These are phyloP conservation scores for Sycophila sp. DNA, from an alignment of 1,140 invertebrate genomes.

Conservation along the genomic window DNA sequence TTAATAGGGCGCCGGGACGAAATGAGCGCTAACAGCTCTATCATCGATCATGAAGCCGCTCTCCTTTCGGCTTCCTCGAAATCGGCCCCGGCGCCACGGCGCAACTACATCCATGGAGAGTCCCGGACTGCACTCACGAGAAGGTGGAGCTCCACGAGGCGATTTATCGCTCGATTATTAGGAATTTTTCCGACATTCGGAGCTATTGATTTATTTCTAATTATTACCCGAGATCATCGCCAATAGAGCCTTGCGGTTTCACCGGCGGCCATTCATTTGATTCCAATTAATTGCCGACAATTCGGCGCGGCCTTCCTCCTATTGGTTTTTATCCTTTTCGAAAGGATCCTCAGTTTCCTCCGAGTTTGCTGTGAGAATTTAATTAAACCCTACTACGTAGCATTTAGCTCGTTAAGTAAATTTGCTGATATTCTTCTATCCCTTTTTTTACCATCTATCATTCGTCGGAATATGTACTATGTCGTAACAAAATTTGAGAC, in stretches of 20 bases:
- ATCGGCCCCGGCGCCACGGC: not conserved
- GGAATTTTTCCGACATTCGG: constrained; percentile 2
- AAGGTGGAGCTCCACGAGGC: too few species aligned
- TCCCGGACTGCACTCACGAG: too few species aligned
- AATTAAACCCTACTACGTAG: too few species aligned
- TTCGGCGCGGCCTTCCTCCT: not conserved
- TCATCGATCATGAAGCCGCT: constrained; percentile 10
- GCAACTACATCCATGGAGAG: not conserved
- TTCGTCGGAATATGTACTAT: too few species aligned
- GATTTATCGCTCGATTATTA: constrained; percentile 9
- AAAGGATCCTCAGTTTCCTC: not conserved
- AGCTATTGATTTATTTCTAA: constrained; percentile 12
- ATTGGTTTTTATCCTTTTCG: not conserved
- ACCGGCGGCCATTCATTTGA: not conserved
- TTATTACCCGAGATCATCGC: not conserved
- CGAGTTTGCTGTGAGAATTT: not conserved
- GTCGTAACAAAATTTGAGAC: too few species aligned
- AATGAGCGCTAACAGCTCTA: constrained; percentile 11
- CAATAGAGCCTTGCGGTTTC: too few species aligned
- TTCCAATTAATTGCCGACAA: not conserved
- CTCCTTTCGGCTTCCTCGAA: not conserved
- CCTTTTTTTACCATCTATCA: too few species aligned
- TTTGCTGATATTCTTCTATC: too few species aligned
- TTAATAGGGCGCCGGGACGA: not conserved
- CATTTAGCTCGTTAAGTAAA: too few species aligned